Conservation (phyloP, 2,888 invertebrate genomes). For the Amblyteles armatorius region DNA sequence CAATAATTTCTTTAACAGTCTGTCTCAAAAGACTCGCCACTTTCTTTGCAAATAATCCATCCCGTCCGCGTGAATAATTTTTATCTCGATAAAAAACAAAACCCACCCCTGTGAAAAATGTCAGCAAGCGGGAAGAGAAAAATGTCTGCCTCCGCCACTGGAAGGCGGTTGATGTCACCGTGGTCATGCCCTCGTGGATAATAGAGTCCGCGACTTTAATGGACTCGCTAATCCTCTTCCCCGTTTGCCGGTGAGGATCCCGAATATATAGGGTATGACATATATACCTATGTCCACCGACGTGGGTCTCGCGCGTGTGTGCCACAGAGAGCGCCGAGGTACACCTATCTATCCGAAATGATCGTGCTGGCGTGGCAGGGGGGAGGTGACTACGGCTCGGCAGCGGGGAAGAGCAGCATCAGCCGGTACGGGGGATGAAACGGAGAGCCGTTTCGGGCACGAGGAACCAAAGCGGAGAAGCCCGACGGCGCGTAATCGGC, state of each 20-base stretch:
- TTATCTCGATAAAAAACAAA: too few relatives aligned
- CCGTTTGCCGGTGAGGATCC: slow-evolving; percentile 81
- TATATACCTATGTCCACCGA: slow-evolving; percentile 46
- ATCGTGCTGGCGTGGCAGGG: slow-evolving; percentile 52
- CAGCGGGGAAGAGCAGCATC: slow-evolving; percentile 56
- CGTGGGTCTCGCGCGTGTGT: slow-evolving; percentile 27
- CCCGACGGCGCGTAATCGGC: slow-evolving; percentile 67
- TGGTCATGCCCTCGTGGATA: slow-evolving; percentile 82
- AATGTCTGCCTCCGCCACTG: slow-evolving; percentile 78
- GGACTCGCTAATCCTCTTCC: slow-evolving; percentile 85
- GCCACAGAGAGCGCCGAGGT: slow-evolving; percentile 32
- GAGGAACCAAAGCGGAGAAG: slow-evolving; percentile 38
- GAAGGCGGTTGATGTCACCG: slow-evolving; percentile 83
- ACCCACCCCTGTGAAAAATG: too few relatives aligned
- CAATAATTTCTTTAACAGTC: too few relatives aligned
- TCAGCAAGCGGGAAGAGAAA: neutral
- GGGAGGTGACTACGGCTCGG: slow-evolving; percentile 75
- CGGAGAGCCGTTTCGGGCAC: slow-evolving; percentile 34
- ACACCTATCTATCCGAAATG: slow-evolving; percentile 55
- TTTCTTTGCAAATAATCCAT: too few relatives aligned
- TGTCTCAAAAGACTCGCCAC: too few relatives aligned
- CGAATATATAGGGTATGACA: slow-evolving; percentile 49
- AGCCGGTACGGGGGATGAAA: slow-evolving; percentile 57
- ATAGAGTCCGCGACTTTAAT: slow-evolving; percentile 85
- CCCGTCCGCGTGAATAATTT: too few relatives aligned